Evolutionary conservation across 2,888 invertebrate species (phyloP).

Genomic region (Chloroclysta siterata): DNA sequence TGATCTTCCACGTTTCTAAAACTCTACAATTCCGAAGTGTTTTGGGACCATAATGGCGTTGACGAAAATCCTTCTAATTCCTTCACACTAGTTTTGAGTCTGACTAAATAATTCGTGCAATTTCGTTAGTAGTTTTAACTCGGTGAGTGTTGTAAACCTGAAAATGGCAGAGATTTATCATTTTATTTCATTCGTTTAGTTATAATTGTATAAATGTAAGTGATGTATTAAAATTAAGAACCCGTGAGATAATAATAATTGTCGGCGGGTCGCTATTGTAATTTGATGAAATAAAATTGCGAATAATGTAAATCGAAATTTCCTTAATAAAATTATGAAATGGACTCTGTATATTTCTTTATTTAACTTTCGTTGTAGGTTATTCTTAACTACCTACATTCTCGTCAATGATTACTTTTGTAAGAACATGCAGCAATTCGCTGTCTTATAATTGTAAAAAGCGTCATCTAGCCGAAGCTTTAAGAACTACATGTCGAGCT

Average conservation of each 20-base stretch:
- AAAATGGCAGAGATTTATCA: background rate
- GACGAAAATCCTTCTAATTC: background rate
- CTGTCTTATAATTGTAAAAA: background rate
- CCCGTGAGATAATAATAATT: slow-evolving; percentile 1
- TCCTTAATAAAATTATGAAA: slow-evolving; percentile 74
- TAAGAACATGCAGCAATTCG: too few relatives aligned
- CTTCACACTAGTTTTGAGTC: background rate
- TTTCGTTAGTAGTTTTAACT: background rate
- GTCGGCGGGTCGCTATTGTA: slow-evolving; percentile 46
- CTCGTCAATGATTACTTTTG: too few relatives aligned
- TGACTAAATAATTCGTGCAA: background rate
- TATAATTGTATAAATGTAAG: slow-evolving; percentile 5
- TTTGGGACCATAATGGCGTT: slow-evolving; percentile 24
- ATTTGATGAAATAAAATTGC: slow-evolving; percentile 69
- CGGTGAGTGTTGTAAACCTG: background rate
- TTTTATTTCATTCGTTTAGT: background rate
- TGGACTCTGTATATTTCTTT: slow-evolving; percentile 23
- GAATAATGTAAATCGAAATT: slow-evolving; percentile 72
- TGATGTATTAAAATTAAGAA: slow-evolving; percentile 15
- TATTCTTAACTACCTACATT: too few relatives aligned
- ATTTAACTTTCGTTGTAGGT: background rate
- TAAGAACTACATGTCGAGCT: too few relatives aligned
- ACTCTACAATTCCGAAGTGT: slow-evolving; percentile 14
- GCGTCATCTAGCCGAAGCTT: background rate
- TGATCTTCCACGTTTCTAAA: slow-evolving; percentile 12